Evolutionary conservation across 2,797 vertebrate genomes (phyloP), one percentile per base, ranked within the genome.

Genomic region (Yasuhikotakia modesta): DNA sequence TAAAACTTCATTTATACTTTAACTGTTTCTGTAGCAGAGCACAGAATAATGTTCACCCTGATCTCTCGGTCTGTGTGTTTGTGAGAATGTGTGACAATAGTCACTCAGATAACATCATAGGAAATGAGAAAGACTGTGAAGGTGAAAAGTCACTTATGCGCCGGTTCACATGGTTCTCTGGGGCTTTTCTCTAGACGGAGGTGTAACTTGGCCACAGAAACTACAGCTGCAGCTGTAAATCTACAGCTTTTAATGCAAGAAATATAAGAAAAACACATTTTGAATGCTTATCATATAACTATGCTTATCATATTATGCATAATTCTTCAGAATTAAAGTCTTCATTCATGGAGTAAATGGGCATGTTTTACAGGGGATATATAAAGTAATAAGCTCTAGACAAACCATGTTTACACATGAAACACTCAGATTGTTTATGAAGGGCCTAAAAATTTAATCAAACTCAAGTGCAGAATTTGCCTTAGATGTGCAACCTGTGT

Each of bases 81-180:
- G 11, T 14, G 12, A 24, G 58, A n/a, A 53, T 32, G 48, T 63
- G 2, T 74, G 17, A 46, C 10, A 22, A 60, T 4, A 52, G 14
- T 39, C 7, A 43, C 3, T 4, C 5, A 55, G 16, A 66, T 66
- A 66, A 45, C 11, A 66, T 30, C 22, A 30, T 21, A 55, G 2
- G 21, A 39, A 53, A 35, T 0, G n/a, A 4, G 7, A 27, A 46
- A 52, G 27, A 0, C 3, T 4, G 10, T 24, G 0, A 19, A 13
- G 43, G 50, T 57, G 12, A 30, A 32, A 32, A 13, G 16, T 24
- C 63, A 17, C 50, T 32, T 22, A 57, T 7, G 19, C 48, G 43
- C 14, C 0, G 65, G 1, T 58, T 76, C 58, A 80, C 24, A 12
- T 48, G 24, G 35, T 57, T 50, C n/a, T 17, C 57, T 65, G 58